phyloP scores from a whole-genome alignment of 2,888 invertebrate species.

The Aphodius granarius region DNA sequence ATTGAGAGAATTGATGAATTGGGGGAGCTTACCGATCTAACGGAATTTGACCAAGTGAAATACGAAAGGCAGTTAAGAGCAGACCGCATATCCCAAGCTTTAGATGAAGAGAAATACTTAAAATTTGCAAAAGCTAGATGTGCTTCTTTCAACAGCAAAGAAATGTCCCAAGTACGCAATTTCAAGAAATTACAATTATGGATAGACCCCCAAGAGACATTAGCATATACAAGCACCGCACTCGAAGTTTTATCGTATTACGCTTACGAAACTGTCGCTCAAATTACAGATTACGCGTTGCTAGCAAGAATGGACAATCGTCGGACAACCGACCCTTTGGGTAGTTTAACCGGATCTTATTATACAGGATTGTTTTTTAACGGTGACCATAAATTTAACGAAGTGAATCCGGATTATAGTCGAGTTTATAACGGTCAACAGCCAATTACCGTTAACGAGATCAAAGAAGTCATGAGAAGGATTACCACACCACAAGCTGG shows the following conservation, averaged over 20 bases:
- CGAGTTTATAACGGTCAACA: constrained; percentile 67
- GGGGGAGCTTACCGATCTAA: constrained; percentile 58
- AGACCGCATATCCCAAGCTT: constrained; percentile 61
- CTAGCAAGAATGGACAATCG: constrained; percentile 77
- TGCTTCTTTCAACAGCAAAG: constrained; percentile 64
- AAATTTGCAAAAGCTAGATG: constrained; percentile 80
- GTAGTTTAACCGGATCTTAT: constrained; percentile 66
- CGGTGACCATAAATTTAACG: constrained; percentile 55
- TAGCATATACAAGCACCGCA: constrained; percentile 64
- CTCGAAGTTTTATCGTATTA: constrained; percentile 81
- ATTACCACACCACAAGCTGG: constrained; percentile 66
- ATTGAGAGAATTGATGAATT: constrained; percentile 61
- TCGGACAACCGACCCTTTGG: constrained; percentile 70
- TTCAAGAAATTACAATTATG: constrained; percentile 62
- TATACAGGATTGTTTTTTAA: constrained; percentile 65
- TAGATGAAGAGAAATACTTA: constrained; percentile 66
- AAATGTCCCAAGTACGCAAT: constrained; percentile 40
- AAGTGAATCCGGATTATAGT: constrained; percentile 53
- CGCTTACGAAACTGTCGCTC: constrained; percentile 89
- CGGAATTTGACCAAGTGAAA: constrained; percentile 60
- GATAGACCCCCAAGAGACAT: constrained; percentile 65
- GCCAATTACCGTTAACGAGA: constrained; percentile 77
- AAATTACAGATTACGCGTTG: constrained; percentile 82
- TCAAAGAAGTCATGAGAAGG: constrained; percentile 79
- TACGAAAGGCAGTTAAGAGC: constrained; percentile 64